Evolutionary conservation across 1,140 invertebrate species (phyloP).

Genomic region (Vanessa tameamea): DNA sequence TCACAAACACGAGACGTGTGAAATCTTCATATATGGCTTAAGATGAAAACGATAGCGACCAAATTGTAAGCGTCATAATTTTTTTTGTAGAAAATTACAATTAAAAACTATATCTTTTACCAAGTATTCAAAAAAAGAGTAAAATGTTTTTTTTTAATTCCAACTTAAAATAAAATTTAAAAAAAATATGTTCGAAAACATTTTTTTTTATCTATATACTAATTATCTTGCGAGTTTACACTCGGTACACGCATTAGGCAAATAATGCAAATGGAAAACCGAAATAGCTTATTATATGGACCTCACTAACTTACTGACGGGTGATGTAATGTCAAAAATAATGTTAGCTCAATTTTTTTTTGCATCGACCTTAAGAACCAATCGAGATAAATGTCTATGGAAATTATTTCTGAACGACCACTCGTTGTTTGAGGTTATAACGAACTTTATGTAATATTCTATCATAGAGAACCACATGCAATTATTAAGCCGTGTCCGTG

Average conservation of each 20-base stretch:
- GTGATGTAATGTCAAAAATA: conserved; percentile 55
- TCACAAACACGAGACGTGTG: conserved; percentile 44
- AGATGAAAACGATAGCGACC: conserved; percentile 13
- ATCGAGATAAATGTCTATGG: conserved; percentile 28
- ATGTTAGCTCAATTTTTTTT: conserved; percentile 49
- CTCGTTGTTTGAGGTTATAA: neutral
- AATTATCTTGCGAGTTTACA: too few relatives aligned
- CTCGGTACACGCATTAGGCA: too few relatives aligned
- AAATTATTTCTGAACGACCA: neutral
- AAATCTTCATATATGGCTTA: conserved; percentile 33
- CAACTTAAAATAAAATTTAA: too few relatives aligned
- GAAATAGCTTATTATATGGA: conserved; percentile 28
- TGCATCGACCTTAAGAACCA: conserved; percentile 45
- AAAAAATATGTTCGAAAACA: neutral
- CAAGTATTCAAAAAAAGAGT: too few relatives aligned
- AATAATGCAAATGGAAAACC: too few relatives aligned
- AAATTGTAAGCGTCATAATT: neutral
- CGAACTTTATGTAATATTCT: neutral
- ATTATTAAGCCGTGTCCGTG: neutral
- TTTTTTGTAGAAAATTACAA: too few relatives aligned
- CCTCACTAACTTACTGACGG: conserved; percentile 23
- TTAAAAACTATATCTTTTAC: too few relatives aligned
- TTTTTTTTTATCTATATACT: too few relatives aligned
- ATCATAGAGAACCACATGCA: neutral
- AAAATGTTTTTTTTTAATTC: too few relatives aligned